Conservation (phyloP, 1,140 invertebrate species). For the Bicyclus anynana region DNA sequence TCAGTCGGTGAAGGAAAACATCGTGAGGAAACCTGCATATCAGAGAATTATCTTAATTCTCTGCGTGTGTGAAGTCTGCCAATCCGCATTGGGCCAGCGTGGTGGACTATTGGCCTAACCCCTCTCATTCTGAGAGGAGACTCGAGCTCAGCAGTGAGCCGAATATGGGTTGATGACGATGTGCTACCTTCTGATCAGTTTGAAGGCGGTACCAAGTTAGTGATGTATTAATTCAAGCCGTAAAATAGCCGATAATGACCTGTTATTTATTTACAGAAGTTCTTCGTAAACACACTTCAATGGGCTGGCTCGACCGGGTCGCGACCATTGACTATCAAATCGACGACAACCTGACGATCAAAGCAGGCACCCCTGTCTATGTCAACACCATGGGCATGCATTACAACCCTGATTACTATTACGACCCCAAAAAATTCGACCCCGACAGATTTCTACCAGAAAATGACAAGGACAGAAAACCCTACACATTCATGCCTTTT, state of each 20-base stretch:
- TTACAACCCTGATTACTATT: conserved; percentile 46
- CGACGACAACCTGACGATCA: conserved; percentile 57
- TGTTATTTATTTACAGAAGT: conserved; percentile 58
- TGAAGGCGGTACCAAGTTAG: too few relatives aligned
- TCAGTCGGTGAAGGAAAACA: too few relatives aligned
- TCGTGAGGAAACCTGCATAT: too few relatives aligned
- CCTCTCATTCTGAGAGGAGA: too few relatives aligned
- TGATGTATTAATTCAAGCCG: conserved; percentile 7
- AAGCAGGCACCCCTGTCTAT: conserved; percentile 47
- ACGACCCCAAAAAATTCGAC: conserved; percentile 15
- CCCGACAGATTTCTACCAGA: conserved; percentile 28
- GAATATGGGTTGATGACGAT: too few relatives aligned
- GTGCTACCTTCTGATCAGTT: too few relatives aligned
- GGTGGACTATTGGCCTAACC: too few relatives aligned
- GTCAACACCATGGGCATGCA: conserved; percentile 67
- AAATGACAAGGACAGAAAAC: conserved; percentile 21
- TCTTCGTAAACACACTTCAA: conserved; percentile 76
- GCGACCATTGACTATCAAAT: conserved; percentile 54
- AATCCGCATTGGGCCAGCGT: too few relatives aligned
- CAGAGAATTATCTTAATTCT: too few relatives aligned
- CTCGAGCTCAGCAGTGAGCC: too few relatives aligned
- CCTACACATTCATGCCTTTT: conserved; percentile 20
- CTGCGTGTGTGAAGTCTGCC: too few relatives aligned
- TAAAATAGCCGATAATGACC: too few relatives aligned
- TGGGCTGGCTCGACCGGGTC: conserved; percentile 63